Base-by-base conservation (phyloP, 2,888 invertebrate genomes). In the Caenorhabditis sp. region DNA sequence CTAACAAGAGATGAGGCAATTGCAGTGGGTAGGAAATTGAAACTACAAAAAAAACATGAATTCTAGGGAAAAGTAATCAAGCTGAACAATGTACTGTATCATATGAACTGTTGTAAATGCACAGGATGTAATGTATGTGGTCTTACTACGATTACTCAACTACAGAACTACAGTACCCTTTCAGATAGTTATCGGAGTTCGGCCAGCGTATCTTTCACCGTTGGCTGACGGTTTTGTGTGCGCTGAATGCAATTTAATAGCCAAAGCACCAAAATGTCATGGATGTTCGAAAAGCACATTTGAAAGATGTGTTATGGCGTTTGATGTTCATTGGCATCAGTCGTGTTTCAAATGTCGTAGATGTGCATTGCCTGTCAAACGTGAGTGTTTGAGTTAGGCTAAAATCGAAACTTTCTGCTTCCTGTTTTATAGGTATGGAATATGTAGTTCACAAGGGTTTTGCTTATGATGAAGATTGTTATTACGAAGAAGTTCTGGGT, bases 271-370 rank as follows among this genome's bases (percentile, higher is more conserved):
- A 21, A 23, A 37, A 37, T 58, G 58, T 58, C 58, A 58, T 37
- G 58, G 37, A 10, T 59, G 59, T n/a, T 14, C 3, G 4, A 43
- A 49, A 26, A 49, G n/a, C 10, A 59, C 59, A 17, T 59, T 59
- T 17, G 59, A 59, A 49, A 43, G 6, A 14, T 59, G 49, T 26
- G 31, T 59, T 23, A 12, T 12, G 17, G 59, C 59, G n/a, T 59
- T 59, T 49, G 59, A 59, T 49, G 49, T 26, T 19, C 17, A 49
- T 59, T 59, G 59, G 59, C 59, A 59, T 49, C 26, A 43, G 4
- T 37, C 59, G 19, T 59, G 59, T 59, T 59, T 59, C 17, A 59
- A 59, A 43, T 59, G 59, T 24, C 17, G 21, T 2, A 14, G 10
- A 24, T 59, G 59, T 49, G 4, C 21, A 4, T 23, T 12, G 24